Base-by-base conservation (phyloP, 2,888 invertebrate species). In the Sinohyriopsis cumingii region DNA sequence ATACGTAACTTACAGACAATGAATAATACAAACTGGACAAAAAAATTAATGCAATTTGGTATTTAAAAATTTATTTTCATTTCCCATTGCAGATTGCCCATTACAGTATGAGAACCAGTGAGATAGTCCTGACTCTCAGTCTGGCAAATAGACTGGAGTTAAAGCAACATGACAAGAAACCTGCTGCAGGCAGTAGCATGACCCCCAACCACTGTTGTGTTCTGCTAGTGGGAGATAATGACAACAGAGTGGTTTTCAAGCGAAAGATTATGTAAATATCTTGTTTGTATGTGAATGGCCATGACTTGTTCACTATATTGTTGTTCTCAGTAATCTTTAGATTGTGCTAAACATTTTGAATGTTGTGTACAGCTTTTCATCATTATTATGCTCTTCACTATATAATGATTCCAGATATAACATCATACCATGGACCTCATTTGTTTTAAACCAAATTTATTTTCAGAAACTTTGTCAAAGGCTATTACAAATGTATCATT, bases 181-280 rank as follows among this genome's bases (percentile, higher is more conserved):
- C 93, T 0, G 91, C 93, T 0, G 92, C 92, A 28, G 45, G 45
- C 45, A 45, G 3, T 45, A 45, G 15, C 45, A 45, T 45, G 12
- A 45, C 12, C 45, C 82, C 85, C 1, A 86, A 89, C 63, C 93
- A 93, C 76, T 91, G 91, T 67, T 91, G 93, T 87, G 91, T 91
- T 70, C 85, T 95, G 24, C 82, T 95, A 68, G 91, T 94, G 55
- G 94, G 94, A 0, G 93, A 94, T 88, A 73, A 80, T 19, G 92
- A 92, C 68, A 94, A 94, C 85, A 91, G 92, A 82, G 84, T 94
- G 15, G 85, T 94, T 59, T 85, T 92, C 62, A 91, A 93, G 68
- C 78, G 82, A 62, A 87, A 80, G 74, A 74, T 89, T 59, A 81
- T 81, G 87, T 88, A 72, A 74, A 77, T 70, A 19, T 15, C 24